Evolutionary conservation across 1,140 invertebrate species (phyloP).

Genomic region (Neodiprion virginianus): DNA sequence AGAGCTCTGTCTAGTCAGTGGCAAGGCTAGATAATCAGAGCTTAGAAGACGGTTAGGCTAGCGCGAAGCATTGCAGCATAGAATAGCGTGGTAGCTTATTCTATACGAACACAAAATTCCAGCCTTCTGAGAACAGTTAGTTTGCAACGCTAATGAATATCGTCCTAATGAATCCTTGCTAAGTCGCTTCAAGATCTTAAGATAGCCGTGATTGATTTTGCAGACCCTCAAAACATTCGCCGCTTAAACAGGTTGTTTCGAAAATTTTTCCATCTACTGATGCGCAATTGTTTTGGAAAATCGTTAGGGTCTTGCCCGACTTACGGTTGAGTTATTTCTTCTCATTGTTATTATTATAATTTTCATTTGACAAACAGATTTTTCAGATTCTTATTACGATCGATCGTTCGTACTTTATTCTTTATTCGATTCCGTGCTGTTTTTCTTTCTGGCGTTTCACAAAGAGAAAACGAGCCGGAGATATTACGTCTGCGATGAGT

Average conservation of each 20-base stretch:
- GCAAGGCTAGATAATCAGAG: constrained; percentile 14
- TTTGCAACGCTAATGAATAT: constrained; percentile 11
- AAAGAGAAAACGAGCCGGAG: not conserved
- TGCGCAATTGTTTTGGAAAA: not conserved
- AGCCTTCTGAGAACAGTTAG: constrained; percentile 9
- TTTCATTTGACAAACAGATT: no score
- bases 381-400: no score
- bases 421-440: not conserved
- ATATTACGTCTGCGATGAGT: no score
- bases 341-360: no score
- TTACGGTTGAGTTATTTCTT: no score
- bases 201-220: constrained; percentile 13
- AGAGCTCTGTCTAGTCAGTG: not conserved
- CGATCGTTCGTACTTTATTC: no score
- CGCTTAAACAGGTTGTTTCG: not conserved
- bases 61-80: not conserved
- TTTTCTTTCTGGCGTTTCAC: not conserved
- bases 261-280: no score
- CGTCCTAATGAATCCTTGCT: constrained; percentile 18
- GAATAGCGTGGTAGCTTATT: no score
- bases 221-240: not conserved
- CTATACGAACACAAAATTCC: not conserved
- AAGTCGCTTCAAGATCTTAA: constrained; percentile 15
- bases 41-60: not conserved
- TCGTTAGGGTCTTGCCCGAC: not conserved